Base-by-base conservation (phyloP, 2,113 vertebrate genomes). In the Scomber colias region DNA sequence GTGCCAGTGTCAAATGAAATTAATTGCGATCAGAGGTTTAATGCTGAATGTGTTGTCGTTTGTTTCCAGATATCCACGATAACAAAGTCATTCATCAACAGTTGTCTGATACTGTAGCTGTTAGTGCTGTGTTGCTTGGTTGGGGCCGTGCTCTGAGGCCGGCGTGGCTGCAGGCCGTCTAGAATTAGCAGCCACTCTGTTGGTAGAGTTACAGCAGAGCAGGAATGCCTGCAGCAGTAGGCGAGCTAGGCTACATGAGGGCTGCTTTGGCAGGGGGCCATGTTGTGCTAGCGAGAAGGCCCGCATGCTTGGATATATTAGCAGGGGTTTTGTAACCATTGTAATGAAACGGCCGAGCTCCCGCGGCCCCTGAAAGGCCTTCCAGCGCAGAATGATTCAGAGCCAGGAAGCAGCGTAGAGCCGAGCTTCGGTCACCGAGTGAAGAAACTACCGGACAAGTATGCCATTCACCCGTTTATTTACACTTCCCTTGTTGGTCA, bases 301-400 rank as follows among this genome's bases (percentile, higher is more conserved):
- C 82, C 77, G 86, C 89, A 80, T 88, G 82, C 91, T 88, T 83
- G 83, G 86, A 79, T 90, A 85, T 90, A 90, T 91, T 92, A 87
- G 92, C 89, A 77, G 79, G 82, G 80, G 84, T 89, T 92, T 89
- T 84, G 91, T 88, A 84, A 80, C 87, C 78, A 81, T 90, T 91
- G 85, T 90, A 82, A 85, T 87, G 79, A 78, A 90, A 81, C 62
- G 27, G 76, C 82, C 54, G n/a, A 71, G 73, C 83, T 83, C 77
- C 79, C 55, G 82, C 62, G 75, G 84, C 86, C 82, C 50, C 79
- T 87, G 75, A 86, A 91, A 88, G 81, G 65, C 74, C 62, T 76
- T 85, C 72, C 74, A 76, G 13, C 71, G 11, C 79, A 46, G 9
- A 90, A 77, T 82, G 87, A 90, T 90, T 91, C 78, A 82, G 71